phyloP scores from a whole-genome alignment of 1,140 invertebrate species.

The Paramacrobiotus metropolitanus region DNA sequence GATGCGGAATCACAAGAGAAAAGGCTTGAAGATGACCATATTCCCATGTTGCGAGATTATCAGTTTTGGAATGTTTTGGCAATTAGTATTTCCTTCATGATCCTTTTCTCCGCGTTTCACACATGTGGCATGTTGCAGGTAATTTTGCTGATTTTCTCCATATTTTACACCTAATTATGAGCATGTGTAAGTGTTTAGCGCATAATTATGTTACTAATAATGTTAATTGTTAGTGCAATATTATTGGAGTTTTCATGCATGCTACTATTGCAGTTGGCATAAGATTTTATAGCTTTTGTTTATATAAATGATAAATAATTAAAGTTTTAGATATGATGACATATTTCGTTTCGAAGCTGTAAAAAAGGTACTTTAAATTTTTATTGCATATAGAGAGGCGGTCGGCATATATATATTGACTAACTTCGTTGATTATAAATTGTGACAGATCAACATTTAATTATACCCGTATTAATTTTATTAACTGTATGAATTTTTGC shows the following conservation, averaged over 20 bases:
- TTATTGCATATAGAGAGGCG: no score
- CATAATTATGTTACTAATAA: neutral
- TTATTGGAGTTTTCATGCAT: neutral
- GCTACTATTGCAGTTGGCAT: neutral
- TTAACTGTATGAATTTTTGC: neutral
- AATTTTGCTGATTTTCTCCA: slow-evolving; percentile 18
- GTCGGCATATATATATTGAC: neutral
- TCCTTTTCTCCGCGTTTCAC: slow-evolving; percentile 78
- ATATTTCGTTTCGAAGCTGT: no score
- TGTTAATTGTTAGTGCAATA: neutral
- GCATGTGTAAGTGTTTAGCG: neutral
- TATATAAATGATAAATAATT: neutral
- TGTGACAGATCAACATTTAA: neutral
- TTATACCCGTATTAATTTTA: neutral
- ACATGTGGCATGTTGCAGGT: slow-evolving; percentile 83
- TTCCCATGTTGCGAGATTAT: neutral
- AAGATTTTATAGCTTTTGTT: neutral
- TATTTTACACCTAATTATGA: neutral
- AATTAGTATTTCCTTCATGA: slow-evolving; percentile 68
- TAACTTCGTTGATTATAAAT: neutral
- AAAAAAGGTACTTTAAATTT: no score
- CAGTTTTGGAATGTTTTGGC: slow-evolving; percentile 54
- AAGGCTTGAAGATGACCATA: neutral
- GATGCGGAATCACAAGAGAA: neutral
- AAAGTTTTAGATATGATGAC: no score